Conservation (phyloP, 2,888 invertebrate genomes). For the Fragum fragum region DNA sequence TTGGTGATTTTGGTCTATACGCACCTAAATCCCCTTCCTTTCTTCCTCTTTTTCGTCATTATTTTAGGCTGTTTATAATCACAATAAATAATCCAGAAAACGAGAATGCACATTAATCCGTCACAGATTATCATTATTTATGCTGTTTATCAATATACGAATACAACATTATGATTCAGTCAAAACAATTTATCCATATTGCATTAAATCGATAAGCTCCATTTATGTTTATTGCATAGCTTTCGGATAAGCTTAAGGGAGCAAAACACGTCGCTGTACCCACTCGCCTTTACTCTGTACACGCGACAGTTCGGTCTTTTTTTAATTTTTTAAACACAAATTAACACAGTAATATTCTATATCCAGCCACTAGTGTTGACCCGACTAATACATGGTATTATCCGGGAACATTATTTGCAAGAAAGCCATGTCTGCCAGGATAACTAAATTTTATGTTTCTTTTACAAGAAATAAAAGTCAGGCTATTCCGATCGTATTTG, state of each 20-base stretch:
- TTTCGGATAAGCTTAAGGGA: slow-evolving; percentile 2
- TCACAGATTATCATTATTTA: background rate
- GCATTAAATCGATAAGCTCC: slow-evolving; percentile 11
- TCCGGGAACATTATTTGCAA: slow-evolving; percentile 4
- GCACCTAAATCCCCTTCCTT: too few species aligned
- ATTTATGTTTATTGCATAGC: slow-evolving; percentile 5
- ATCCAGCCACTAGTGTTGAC: background rate
- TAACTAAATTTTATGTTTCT: slow-evolving; percentile 42
- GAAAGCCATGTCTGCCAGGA: slow-evolving; percentile 27
- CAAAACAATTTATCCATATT: slow-evolving; percentile 23
- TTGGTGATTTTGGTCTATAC: too few species aligned
- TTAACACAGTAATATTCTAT: background rate
- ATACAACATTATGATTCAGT: slow-evolving; percentile 4
- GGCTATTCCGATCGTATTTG: slow-evolving; percentile 32
- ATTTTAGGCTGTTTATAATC: background rate
- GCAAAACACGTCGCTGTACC: background rate
- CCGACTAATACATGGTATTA: background rate
- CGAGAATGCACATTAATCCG: background rate
- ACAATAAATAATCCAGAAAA: slow-evolving; percentile 2
- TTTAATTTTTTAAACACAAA: background rate
- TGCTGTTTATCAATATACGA: background rate
- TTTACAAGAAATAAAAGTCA: slow-evolving; percentile 62
- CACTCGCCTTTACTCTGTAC: background rate
- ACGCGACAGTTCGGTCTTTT: too few species aligned
- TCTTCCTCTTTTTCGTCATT: background rate